Conservation (phyloP, 2,797 vertebrate species). For the Luscinia luscinia region DNA sequence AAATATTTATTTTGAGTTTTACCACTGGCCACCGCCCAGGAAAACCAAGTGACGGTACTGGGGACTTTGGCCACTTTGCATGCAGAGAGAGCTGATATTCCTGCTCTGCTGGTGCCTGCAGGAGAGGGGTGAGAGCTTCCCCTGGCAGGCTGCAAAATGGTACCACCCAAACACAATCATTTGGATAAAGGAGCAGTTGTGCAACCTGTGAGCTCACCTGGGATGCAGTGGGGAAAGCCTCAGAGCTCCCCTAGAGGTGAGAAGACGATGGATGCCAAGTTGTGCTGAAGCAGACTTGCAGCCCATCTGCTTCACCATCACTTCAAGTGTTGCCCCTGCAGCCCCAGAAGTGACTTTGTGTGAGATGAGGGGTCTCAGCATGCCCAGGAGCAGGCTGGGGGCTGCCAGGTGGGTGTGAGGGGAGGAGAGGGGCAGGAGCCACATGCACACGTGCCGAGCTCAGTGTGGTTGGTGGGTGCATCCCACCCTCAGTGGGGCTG, state of each 20-base stretch:
- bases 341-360: not conserved
- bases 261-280: not conserved
- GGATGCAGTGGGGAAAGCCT: not conserved
- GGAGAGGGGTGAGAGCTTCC: not conserved
- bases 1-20: conserved; percentile 70
- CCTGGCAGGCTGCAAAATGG: too few relatives aligned
- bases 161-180: not conserved
- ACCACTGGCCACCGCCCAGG: conserved; percentile 60
- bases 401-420: rapidly evolving
- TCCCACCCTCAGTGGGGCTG: not conserved
- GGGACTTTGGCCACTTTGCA: conserved; percentile 13
- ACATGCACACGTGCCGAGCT: rapidly evolving
- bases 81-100: not conserved
- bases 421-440: rapidly evolving
- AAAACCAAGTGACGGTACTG: not conserved
- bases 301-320: not conserved
- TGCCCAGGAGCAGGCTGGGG: rapidly evolving
- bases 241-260: rapidly evolving
- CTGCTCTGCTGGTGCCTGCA: not conserved
- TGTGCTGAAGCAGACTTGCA: not conserved
- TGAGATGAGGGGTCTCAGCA: rapidly evolving
- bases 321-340: rapidly evolving
- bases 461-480: rapidly evolving
- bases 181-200: not conserved
- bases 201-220: not conserved